Evolutionary conservation across 2,113 vertebrate species (phyloP).

Genomic region (Piprites chloris): DNA sequence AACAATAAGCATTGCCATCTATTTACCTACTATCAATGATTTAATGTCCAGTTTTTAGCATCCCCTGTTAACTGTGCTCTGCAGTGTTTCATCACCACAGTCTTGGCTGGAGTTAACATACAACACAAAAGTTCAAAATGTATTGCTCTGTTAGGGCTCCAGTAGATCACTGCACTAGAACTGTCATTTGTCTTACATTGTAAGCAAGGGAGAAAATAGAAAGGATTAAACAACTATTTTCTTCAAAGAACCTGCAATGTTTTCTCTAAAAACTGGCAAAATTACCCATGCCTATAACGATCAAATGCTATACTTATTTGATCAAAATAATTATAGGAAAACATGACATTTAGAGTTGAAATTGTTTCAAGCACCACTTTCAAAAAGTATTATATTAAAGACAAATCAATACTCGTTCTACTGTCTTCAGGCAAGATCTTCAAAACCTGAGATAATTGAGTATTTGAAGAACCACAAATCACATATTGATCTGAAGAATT

Average conservation of each 20-base stretch:
- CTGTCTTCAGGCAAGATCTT: constrained; percentile 56
- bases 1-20: background rate
- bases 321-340: constrained; percentile 71
- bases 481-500: constrained; percentile 58
- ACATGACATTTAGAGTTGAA: constrained; percentile 66
- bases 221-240: constrained; percentile 64
- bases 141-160: background rate
- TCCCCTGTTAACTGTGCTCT: background rate
- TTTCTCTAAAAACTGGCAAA: constrained; percentile 57
- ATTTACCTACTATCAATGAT: background rate
- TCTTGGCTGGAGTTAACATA: background rate
- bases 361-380: constrained; percentile 61
- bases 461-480: constrained; percentile 62
- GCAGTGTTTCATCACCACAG: background rate
- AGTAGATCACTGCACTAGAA: background rate
- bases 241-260: constrained; percentile 29
- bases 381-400: constrained; percentile 59
- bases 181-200: background rate
- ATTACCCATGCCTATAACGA: constrained; percentile 36
- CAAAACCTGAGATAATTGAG: constrained; percentile 63
- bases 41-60: background rate
- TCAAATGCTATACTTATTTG: constrained; percentile 55
- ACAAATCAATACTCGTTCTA: constrained; percentile 58
- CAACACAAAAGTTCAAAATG: background rate
- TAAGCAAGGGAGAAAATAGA: constrained; percentile 28